These are phyloP conservation scores for Homarus gammarus DNA, from an alignment of 2,888 invertebrate species.

Conservation along the genomic window DNA sequence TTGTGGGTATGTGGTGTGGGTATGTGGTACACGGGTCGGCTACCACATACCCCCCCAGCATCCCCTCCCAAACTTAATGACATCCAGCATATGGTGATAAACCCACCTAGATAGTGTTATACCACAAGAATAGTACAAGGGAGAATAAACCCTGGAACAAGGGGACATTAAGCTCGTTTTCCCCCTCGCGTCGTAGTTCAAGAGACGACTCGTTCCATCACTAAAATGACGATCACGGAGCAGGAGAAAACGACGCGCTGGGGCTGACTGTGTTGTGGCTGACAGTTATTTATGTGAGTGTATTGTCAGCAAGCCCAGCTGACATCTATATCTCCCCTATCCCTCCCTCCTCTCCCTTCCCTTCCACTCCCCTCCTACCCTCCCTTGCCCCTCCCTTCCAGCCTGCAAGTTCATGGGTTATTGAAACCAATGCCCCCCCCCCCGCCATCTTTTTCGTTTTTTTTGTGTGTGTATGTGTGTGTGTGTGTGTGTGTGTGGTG, in stretches of 20 bases:
- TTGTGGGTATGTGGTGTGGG: too few species aligned
- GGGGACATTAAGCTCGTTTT: not conserved
- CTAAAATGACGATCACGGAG: not conserved
- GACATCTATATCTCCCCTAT: conserved; percentile 64
- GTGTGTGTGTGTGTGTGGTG: too few species aligned
- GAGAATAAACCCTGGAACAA: not conserved
- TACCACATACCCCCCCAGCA: not conserved
- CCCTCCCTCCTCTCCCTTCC: not conserved
- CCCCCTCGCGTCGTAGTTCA: not conserved
- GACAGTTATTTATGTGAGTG: conserved; percentile 68
- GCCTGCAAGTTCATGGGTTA: too few species aligned
- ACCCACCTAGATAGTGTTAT: conserved; percentile 19
- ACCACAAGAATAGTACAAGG: not conserved
- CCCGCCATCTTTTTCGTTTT: too few species aligned
- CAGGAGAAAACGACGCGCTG: conserved; percentile 60
- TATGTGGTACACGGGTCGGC: too few species aligned
- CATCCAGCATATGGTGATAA: conserved; percentile 51
- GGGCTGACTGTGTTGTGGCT: conserved; percentile 48
- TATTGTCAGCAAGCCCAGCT: conserved; percentile 61
- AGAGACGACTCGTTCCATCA: not conserved
- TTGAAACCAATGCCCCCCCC: too few species aligned
- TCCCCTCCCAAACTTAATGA: conserved; percentile 32
- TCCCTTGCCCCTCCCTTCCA: not conserved
- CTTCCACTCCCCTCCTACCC: not conserved
- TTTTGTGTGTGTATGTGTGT: not conserved